Percentiles rank a stretch among this genome's conserved stretches.
These are phyloP conservation scores for Himalopsyche anomala DNA, from an alignment of 2,888 invertebrate species.

Conservation along the genomic window DNA sequence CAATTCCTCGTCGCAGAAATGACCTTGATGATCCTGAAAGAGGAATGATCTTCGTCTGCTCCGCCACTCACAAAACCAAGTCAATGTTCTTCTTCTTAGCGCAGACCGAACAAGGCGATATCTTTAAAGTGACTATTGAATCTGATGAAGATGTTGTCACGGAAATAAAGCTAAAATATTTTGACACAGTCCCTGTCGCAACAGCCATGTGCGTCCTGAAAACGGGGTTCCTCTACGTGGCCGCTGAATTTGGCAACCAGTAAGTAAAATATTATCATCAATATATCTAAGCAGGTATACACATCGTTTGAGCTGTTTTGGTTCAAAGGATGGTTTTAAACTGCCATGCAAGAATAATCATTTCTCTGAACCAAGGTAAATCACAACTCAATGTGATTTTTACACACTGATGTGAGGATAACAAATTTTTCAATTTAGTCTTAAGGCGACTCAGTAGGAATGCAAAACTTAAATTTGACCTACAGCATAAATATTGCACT, in stretches of 20 bases:
- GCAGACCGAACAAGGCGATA: slow-evolving; percentile 94
- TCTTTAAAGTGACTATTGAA: slow-evolving; percentile 97
- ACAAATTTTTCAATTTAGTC: slow-evolving; percentile 66
- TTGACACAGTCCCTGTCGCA: slow-evolving; percentile 99
- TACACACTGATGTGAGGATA: slow-evolving; percentile 79
- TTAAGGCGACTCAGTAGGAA: too few relatives aligned
- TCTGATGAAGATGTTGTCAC: slow-evolving; percentile 99
- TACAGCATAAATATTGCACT: too few relatives aligned
- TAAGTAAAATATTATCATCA: slow-evolving; percentile 78
- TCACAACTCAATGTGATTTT: slow-evolving; percentile 73
- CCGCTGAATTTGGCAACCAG: slow-evolving; percentile 99
- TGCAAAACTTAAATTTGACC: too few relatives aligned
- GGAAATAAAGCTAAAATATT: slow-evolving; percentile 99
- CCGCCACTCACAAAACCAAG: slow-evolving; percentile 99
- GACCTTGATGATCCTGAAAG: slow-evolving; percentile 99
- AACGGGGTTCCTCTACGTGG: slow-evolving; percentile 98
- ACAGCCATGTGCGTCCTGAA: slow-evolving; percentile 98
- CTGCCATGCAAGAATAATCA: slow-evolving; percentile 71
- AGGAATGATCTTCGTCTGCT: slow-evolving; percentile 99
- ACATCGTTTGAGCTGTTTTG: neutral
- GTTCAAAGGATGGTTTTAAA: slow-evolving; percentile 24
- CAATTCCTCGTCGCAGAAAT: slow-evolving; percentile 96
- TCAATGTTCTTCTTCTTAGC: slow-evolving; percentile 99
- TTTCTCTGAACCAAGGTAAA: slow-evolving; percentile 81
- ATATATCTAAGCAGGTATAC: slow-evolving; percentile 21